Base-by-base conservation (phyloP, 2,113 vertebrate species). In the Phrynocephalus versicolor region DNA sequence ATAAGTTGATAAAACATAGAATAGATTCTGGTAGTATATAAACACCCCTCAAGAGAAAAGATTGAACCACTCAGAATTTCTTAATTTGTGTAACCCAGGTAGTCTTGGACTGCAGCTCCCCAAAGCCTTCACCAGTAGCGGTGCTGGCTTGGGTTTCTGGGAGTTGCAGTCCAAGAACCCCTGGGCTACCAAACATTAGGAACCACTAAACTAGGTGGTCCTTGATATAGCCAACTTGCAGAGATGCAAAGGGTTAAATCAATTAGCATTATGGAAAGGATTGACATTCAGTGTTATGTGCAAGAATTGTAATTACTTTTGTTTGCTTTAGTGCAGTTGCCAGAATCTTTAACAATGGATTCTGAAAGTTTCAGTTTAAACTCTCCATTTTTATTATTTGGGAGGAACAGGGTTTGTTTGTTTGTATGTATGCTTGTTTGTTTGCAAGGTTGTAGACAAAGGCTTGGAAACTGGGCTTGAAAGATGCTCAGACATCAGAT, bases 361-460 rank as follows among this genome's bases (percentile, higher is more conserved):
- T 51, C 45, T 51, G 45, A 51, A 10, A 51, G 45, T 51, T 51
- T 51, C 45, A 51, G 45, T 51, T 51, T 51, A 51, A 51, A 51
- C 45, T 51, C 5, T 57, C 45, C 51, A 39, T 13, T 70, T 70
- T 7, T 6, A 39, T 64, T 65, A 33, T 77, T 79, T 79, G 35
- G 23, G 12, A 60, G 21, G 19, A 14, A 37, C n/a, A 71, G 76
- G 35, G 9, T 55, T 67, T 76, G 45, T 51, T n/a, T n/a, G n/a
- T n/a, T n/a, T n/a, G n/a, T n/a, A n/a, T n/a, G n/a, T n/a, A n/a
- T n/a, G n/a, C n/a, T n/a, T n/a, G n/a, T n/a, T n/a, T n/a, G n/a
- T n/a, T n/a, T n/a, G 45, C 45, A 85, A 71, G 55, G 70, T n/a
- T 71, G 27, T 27, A 69, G 64, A 57, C n/a, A 69, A 84, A 78